Base-by-base conservation (phyloP, 2,888 invertebrate genomes). In the Heliconius ethilla region DNA sequence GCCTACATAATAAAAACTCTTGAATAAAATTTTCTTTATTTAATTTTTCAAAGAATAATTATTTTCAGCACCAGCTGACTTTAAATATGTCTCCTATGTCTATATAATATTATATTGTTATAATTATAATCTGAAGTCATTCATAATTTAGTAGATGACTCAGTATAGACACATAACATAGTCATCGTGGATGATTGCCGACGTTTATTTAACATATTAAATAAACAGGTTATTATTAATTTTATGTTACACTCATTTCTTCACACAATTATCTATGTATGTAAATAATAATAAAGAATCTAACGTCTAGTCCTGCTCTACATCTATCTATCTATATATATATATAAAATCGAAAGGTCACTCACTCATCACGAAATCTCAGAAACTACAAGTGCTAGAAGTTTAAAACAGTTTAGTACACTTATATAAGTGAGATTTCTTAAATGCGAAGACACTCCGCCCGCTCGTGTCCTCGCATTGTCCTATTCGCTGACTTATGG, bases 401-500 rank as follows among this genome's bases (percentile, higher is more conserved):
- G 2, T 27, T 2, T 27, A 1, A 27, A 27, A 27, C n/a, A n/a
- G n/a, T n/a, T n/a, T 27, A 27, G 27, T 27, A 33, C 33, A 33
- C 33, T 7, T 33, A 33, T 33, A 33, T 45, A 45, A 45, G 45
- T 45, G 2, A 18, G 18, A 18, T 45, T 33, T 33, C 7, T 33
- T 33, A 33, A 33, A 33, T 7, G 7, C 33, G 7, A 33, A 1
- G 33, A 33, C 51, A 18, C 51, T 7, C 51, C 18, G 22, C 22
- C 70, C 70, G 33, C 70, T 22, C 27, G 27, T 27, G 27, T 27
- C 27, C 27, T 27, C 67, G n/a, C 62, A 78, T 79, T 77, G 80
- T 78, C 81, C 84, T 85, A 84, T 87, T 87, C 85, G 85, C 78
- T 86, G 84, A 87, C 83, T 85, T 86, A 87, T 84, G 79, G 82